A percentile compares a stretch with the other conserved stretches of the same genome.
Conservation (phyloP, 2,797 vertebrate genomes). For the Gymnothorax javanicus region DNA sequence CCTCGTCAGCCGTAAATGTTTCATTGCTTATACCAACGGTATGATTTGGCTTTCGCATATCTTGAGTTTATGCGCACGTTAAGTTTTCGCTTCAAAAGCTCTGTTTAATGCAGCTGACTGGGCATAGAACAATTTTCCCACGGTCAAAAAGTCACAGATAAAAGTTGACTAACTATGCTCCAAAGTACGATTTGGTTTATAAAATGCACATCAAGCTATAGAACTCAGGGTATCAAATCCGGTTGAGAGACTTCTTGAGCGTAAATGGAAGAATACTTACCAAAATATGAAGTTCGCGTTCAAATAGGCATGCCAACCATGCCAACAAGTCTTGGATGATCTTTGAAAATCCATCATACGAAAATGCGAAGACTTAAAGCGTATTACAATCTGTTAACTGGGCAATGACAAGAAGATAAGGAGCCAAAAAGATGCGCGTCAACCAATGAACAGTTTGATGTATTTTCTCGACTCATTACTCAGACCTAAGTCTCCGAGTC, state of each 20-base stretch:
- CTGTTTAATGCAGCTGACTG: conserved; percentile 53
- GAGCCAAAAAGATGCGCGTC: conserved; percentile 61
- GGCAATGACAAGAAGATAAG: conserved; percentile 78
- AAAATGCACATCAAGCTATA: conserved; percentile 59
- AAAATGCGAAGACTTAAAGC: conserved; percentile 90
- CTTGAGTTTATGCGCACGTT: conserved; percentile 37
- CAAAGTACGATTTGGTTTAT: conserved; percentile 69
- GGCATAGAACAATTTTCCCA: conserved; percentile 64
- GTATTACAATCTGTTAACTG: conserved; percentile 76
- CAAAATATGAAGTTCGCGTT: conserved; percentile 77
- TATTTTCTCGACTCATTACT: conserved; percentile 55
- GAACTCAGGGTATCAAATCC: neutral
- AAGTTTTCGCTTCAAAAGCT: conserved; percentile 45
- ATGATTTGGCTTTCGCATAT: no score
- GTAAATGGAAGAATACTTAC: conserved; percentile 47
- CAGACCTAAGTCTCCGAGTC: conserved; percentile 51
- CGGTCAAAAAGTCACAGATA: conserved; percentile 65
- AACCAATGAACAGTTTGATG: conserved; percentile 46
- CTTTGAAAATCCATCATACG: conserved; percentile 92
- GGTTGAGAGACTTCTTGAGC: conserved; percentile 16
- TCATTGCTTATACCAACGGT: no score
- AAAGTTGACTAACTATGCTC: conserved; percentile 63
- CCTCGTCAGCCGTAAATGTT: neutral
- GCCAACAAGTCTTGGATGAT: conserved; percentile 96
- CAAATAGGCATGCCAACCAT: conserved; percentile 88